phyloP scores from a whole-genome alignment of 2,113 vertebrate species.

The Alces alces region DNA sequence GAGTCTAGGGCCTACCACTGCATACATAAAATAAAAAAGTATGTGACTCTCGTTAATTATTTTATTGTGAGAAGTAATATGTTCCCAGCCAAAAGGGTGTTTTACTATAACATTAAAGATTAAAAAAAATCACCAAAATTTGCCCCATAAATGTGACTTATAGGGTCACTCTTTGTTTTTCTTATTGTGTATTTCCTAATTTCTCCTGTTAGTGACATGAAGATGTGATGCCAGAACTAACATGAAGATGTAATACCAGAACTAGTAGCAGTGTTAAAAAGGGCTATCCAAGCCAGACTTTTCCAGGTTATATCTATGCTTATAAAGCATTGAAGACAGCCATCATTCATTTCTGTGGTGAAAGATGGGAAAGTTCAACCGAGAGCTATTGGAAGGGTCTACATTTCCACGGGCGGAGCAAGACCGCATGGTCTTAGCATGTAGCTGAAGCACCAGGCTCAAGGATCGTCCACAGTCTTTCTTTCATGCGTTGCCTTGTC shows the following conservation, averaged over 20 bases:
- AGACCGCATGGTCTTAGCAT: fast-evolving
- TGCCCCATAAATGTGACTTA: fast-evolving
- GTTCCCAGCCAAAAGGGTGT: not conserved
- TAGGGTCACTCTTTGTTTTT: not conserved
- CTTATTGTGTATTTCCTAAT: fast-evolving
- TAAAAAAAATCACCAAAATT: too few relatives aligned
- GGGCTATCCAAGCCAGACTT: fast-evolving
- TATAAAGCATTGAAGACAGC: not conserved
- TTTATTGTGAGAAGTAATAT: not conserved
- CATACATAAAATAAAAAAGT: fast-evolving
- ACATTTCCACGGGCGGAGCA: fast-evolving
- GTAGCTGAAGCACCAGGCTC: not conserved
- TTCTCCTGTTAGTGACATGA: not conserved
- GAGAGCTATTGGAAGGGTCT: not conserved
- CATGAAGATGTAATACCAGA: too few relatives aligned
- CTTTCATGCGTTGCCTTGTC: fast-evolving
- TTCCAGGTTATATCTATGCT: not conserved
- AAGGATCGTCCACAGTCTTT: fast-evolving
- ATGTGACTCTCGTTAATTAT: not conserved
- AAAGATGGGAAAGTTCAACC: not conserved
- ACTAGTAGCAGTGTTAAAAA: fast-evolving
- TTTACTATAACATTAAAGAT: not conserved
- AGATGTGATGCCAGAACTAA: too few relatives aligned
- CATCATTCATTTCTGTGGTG: fast-evolving
- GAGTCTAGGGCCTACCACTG: not conserved